These are phyloP conservation scores for Melanostigma gelatinosum DNA, from an alignment of 2,113 vertebrate genomes.

Conservation along the genomic window DNA sequence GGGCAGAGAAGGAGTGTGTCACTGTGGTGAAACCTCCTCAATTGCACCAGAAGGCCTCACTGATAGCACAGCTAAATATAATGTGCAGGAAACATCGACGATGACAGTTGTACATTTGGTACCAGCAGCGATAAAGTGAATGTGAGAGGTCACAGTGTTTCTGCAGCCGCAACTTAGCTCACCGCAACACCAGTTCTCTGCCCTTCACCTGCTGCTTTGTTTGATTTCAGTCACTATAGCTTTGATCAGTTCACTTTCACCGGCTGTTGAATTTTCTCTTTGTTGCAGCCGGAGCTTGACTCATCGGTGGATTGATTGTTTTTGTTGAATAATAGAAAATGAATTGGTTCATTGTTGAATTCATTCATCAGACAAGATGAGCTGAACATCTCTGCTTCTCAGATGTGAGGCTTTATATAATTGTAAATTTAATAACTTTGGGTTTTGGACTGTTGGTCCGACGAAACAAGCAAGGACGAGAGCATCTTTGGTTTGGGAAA, in stretches of 20 bases:
- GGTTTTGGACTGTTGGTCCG: neutral
- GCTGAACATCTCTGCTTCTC: neutral
- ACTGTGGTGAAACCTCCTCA: conserved; percentile 60
- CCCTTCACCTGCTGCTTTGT: neutral
- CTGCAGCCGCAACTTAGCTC: neutral
- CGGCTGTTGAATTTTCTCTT: neutral
- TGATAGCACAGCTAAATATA: conserved; percentile 76
- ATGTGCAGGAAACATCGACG: conserved; percentile 53
- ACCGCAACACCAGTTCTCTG: neutral
- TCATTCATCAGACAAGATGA: neutral
- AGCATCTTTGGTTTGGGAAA: neutral
- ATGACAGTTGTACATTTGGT: conserved; percentile 63
- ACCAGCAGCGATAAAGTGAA: conserved; percentile 31
- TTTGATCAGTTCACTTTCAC: neutral
- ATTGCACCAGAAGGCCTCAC: conserved; percentile 45
- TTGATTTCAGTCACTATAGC: neutral
- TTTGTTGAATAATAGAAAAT: neutral
- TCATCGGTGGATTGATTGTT: neutral
- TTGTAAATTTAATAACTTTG: neutral
- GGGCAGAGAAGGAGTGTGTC: conserved; percentile 34
- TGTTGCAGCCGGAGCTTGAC: neutral
- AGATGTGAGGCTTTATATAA: neutral
- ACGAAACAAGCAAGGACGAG: neutral
- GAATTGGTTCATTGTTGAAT: neutral
- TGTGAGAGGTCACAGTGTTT: conserved; percentile 14